A percentile compares a stretch with the other conserved stretches of the same genome.
phyloP scores from a whole-genome alignment of 2,888 invertebrate genomes.

The Drosophila algonquin region DNA sequence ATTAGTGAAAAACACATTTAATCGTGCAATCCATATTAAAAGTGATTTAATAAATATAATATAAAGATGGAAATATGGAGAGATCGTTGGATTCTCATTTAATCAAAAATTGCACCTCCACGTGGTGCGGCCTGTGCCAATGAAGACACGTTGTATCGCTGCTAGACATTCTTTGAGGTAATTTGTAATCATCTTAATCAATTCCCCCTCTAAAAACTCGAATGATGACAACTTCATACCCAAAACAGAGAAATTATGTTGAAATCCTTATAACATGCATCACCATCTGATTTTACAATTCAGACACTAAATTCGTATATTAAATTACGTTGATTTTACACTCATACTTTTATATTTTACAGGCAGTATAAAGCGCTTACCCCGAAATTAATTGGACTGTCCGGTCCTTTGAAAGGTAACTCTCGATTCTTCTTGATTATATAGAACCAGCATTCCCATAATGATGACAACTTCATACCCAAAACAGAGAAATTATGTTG shows the following conservation, averaged over 20 bases:
- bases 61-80: not conserved
- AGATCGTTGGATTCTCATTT: not conserved
- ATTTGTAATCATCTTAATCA: not conserved
- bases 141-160: not conserved
- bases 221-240: constrained; percentile 48
- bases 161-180: constrained; percentile 4
- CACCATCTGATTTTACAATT: constrained; percentile 61
- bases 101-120: not conserved
- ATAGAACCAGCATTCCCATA: no score
- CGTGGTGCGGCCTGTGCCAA: constrained; percentile 20
- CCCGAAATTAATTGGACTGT: not conserved
- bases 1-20: no score
- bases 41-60: accelerated
- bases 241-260: constrained; percentile 26
- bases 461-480: constrained; percentile 66
- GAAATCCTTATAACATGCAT: constrained; percentile 24
- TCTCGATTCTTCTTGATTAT: no score
- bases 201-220: not conserved
- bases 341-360: not conserved
- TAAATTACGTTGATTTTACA: not conserved
- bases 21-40: no score
- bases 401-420: constrained; percentile 2
- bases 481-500: constrained; percentile 54
- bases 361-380: not conserved
- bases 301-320: no score